Evolutionary conservation across 1,140 invertebrate species (phyloP).

Genomic region (Drosophila lacteicornis): DNA sequence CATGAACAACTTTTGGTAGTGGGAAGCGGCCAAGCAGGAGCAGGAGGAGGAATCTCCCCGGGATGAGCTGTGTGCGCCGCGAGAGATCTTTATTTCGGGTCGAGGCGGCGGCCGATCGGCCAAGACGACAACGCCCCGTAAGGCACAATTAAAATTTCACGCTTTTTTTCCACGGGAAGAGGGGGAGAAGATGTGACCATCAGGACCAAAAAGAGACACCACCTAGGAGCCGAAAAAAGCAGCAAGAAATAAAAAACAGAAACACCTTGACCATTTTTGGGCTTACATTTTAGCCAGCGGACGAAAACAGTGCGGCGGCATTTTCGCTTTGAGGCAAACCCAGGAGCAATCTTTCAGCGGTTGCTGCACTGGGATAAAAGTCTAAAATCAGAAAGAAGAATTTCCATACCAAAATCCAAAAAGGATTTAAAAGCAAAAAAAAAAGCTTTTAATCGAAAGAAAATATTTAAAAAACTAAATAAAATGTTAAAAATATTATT

Average conservation of each 20-base stretch:
- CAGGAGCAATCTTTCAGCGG: slow-evolving; percentile 39
- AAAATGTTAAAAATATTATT: too few relatives aligned
- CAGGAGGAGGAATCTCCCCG: slow-evolving; percentile 21
- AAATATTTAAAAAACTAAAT: too few relatives aligned
- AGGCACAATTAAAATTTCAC: slow-evolving; percentile 82
- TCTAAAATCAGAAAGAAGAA: fast-evolving
- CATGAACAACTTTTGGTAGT: slow-evolving; percentile 74
- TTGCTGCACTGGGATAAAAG: slow-evolving; percentile 1
- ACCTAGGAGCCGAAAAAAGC: slow-evolving; percentile 32
- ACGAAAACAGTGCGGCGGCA: slow-evolving; percentile 65
- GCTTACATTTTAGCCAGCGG: slow-evolving; percentile 34
- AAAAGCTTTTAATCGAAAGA: neutral
- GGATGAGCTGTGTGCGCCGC: slow-evolving; percentile 69
- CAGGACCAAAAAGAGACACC: slow-evolving; percentile 63
- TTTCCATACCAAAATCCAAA: neutral
- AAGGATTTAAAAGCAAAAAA: neutral
- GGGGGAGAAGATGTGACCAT: slow-evolving; percentile 17
- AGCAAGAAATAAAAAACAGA: neutral
- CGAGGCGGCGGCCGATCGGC: slow-evolving; percentile 56
- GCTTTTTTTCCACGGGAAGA: slow-evolving; percentile 40
- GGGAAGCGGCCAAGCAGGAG: slow-evolving; percentile 11
- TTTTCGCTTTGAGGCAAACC: slow-evolving; percentile 66
- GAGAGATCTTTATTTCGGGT: slow-evolving; percentile 78
- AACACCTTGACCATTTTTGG: slow-evolving; percentile 68
- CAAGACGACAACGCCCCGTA: slow-evolving; percentile 76